Base-by-base conservation (phyloP, 2,113 vertebrate species). In the Gobius niger region DNA sequence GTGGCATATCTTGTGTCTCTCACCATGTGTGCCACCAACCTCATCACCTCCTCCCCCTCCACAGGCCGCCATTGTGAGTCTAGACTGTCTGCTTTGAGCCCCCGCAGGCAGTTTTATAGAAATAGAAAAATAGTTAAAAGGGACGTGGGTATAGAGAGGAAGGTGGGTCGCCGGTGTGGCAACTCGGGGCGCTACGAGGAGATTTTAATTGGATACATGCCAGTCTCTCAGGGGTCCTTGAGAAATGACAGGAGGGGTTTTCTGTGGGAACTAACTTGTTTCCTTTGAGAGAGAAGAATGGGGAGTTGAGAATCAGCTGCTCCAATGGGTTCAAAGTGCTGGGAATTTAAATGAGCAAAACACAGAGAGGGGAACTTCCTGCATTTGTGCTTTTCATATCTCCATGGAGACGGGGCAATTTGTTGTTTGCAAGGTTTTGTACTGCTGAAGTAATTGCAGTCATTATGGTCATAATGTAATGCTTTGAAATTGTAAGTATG, bases 161-260 rank as follows among this genome's bases (percentile, higher is more conserved):
- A 19, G 7, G 57, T 47, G 53, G 51, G 52, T 64, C 65, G 65
- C 61, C 53, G 46, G 61, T 67, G 2, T 0, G 54, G 56, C 62
- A 50, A 73, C 57, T 41, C 42, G 69, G 62, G 63, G 34, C 24
- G 19, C 51, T 42, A 72, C 75, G 34, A 63, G 71, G 76, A 67
- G 75, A 68, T 65, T 75, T 62, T 84, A 81, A 85, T 82, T 88
- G 86, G 82, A 79, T 81, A 15, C 71, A 56, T 81, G 80, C 81
- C 82, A 60, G 66, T 73, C 79, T 85, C 78, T 78, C 71, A 67
- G 73, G 75, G 81, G 82, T 81, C 65, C 80, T 85, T 77, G 74
- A 84, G 65, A 81, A 83, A 72, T 42, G 44, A 57, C 47, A 65
- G 83, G 74, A 77, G 81, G 76, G 72, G 74, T 70, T 83, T 84